A percentile compares a stretch with the other conserved stretches of the same genome.
These are phyloP conservation scores for Melozone crissalis DNA, from an alignment of 2,113 vertebrate species.

Conservation along the genomic window DNA sequence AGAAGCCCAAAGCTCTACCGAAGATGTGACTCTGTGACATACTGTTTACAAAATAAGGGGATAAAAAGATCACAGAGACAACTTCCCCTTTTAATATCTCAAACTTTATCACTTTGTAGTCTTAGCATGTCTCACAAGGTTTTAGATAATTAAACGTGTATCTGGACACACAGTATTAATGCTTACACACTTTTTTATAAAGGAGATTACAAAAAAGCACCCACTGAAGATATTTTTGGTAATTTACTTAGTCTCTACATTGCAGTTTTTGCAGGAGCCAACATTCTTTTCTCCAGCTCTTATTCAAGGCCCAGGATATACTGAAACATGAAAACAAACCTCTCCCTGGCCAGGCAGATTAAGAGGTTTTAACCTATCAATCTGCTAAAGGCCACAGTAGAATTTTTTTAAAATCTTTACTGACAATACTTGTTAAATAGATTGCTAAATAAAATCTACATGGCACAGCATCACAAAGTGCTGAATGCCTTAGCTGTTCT, in stretches of 20 bases:
- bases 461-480: not conserved
- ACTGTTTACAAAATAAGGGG: not conserved
- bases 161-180: not conserved
- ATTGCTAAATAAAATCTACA: not conserved
- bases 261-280: not conserved
- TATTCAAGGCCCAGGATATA: not conserved
- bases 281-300: not conserved
- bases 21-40: not conserved
- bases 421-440: not conserved
- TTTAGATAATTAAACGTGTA: not conserved
- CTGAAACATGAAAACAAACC: not conserved
- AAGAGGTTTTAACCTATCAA: not conserved
- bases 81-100: not conserved
- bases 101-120: not conserved
- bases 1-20: not conserved
- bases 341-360: not conserved
- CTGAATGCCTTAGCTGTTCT: not conserved
- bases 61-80: not conserved
- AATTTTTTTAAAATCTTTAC: not conserved
- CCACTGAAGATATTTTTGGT: not conserved
- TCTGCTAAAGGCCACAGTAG: not conserved
- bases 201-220: not conserved
- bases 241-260: not conserved
- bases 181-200: not conserved
- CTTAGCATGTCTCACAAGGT: not conserved